Conservation (phyloP, 2,888 invertebrate genomes). For the Carterocephalus palaemon region DNA sequence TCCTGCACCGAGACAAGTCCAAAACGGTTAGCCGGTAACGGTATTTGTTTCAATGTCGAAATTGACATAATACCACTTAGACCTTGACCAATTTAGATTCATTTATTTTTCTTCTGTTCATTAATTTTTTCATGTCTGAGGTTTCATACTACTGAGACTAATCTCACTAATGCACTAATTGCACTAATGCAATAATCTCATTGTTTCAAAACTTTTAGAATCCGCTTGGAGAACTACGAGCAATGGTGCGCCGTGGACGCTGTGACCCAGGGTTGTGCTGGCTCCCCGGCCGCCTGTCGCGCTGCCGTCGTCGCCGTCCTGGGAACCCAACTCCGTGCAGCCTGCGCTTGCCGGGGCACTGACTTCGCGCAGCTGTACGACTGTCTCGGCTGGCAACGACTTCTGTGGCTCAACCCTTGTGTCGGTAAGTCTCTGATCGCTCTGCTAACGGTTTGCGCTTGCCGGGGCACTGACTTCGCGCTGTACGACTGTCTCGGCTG, state of each 20-base stretch:
- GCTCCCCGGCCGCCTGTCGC: constrained; percentile 90
- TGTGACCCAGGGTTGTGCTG: constrained; percentile 92
- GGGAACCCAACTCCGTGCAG: constrained; percentile 92
- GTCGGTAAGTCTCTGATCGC: constrained; percentile 83
- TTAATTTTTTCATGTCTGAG: no score
- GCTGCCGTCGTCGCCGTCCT: constrained; percentile 91
- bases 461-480: constrained; percentile 90
- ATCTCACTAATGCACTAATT: no score
- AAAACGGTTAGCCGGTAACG: no score
- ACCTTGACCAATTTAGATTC: no score
- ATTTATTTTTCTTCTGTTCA: no score
- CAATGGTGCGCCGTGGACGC: constrained; percentile 95
- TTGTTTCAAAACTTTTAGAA: no score
- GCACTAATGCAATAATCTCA: no score
- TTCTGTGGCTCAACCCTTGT: constrained; percentile 95
- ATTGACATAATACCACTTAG: no score
- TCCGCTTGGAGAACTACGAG: constrained; percentile 91
- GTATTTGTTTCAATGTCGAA: no score
- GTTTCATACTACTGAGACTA: no score
- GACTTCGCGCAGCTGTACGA: constrained; percentile 91
- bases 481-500: constrained; percentile 93
- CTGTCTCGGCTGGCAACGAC: constrained; percentile 93
- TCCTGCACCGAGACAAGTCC: no score
- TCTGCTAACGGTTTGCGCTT: constrained; percentile 85
- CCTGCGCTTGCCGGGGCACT: constrained; percentile 92